A percentile compares a stretch with the other conserved stretches of the same genome.
Evolutionary conservation across 1,140 invertebrate species (phyloP).

Genomic region (Meloidogyne hapla): DNA sequence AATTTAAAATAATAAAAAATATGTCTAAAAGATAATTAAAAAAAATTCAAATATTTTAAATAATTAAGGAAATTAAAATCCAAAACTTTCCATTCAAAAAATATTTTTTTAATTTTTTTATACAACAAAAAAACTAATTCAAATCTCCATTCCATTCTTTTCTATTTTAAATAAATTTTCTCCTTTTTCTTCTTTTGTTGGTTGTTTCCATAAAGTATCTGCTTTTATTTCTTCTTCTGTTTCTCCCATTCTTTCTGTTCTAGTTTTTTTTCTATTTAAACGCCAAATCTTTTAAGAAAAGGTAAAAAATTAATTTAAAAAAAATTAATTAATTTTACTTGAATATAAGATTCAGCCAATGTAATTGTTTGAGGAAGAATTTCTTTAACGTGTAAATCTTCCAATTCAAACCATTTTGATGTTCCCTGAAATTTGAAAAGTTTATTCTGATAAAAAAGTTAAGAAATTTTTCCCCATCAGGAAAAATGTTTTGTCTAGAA

Average conservation of each 20-base stretch:
- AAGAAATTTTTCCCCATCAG: neutral
- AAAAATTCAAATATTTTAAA: neutral
- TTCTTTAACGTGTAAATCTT: conserved; percentile 95
- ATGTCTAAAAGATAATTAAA: neutral
- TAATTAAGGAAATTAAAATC: conserved; percentile 8
- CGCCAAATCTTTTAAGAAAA: conserved; percentile 52
- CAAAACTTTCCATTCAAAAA: neutral
- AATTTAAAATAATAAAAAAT: neutral
- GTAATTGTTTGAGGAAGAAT: conserved; percentile 99
- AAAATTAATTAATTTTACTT: conserved; percentile 67
- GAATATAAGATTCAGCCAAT: conserved; percentile 95
- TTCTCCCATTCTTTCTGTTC: conserved; percentile 51
- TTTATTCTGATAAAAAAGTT: neutral
- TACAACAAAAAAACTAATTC: conserved; percentile 3
- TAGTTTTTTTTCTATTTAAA: conserved; percentile 48
- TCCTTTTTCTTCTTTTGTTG: conserved; percentile 2
- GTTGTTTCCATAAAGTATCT: neutral
- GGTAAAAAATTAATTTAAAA: conserved; percentile 24
- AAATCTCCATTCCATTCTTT: neutral
- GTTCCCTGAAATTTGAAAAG: conserved; percentile 67
- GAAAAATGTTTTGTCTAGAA: no score
- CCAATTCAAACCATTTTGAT: conserved; percentile 87
- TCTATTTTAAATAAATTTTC: neutral
- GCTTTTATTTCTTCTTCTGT: conserved; percentile 18
- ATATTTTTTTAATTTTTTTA: neutral